Conservation (phyloP, 2,113 vertebrate genomes). For the Cebus imitator region DNA sequence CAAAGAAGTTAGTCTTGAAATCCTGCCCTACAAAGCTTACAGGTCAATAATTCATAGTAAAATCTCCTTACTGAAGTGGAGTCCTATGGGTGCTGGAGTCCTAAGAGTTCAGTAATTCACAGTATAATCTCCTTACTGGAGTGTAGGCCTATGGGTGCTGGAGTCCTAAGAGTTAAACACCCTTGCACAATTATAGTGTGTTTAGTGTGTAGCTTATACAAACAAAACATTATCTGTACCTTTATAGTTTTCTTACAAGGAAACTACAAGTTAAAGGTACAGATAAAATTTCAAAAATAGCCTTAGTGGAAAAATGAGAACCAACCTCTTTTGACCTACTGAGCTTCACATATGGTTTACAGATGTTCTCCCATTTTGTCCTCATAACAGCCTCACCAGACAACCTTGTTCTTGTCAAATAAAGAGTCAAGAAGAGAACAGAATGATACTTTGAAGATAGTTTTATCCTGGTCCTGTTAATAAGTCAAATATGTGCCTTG, state of each 20-base stretch:
- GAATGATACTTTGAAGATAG: not conserved
- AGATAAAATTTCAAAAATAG: not conserved
- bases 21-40: not conserved
- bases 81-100: not conserved
- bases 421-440: slow-evolving; percentile 2
- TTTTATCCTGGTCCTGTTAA: not conserved
- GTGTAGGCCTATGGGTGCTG: not conserved
- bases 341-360: not conserved
- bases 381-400: not conserved
- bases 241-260: not conserved
- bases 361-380: not conserved
- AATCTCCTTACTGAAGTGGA: not conserved
- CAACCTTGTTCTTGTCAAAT: not conserved
- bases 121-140: not conserved
- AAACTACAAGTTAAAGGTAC: not conserved
- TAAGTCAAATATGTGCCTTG: not conserved
- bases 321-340: not conserved
- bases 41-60: not conserved
- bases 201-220: not conserved
- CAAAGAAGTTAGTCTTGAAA: not conserved
- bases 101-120: not conserved
- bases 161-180: not conserved
- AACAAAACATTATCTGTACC: not conserved
- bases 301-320: not conserved
- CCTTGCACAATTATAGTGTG: not conserved